phyloP scores from a whole-genome alignment of 2,113 vertebrate genomes.

The Meleagris gallopavo region DNA sequence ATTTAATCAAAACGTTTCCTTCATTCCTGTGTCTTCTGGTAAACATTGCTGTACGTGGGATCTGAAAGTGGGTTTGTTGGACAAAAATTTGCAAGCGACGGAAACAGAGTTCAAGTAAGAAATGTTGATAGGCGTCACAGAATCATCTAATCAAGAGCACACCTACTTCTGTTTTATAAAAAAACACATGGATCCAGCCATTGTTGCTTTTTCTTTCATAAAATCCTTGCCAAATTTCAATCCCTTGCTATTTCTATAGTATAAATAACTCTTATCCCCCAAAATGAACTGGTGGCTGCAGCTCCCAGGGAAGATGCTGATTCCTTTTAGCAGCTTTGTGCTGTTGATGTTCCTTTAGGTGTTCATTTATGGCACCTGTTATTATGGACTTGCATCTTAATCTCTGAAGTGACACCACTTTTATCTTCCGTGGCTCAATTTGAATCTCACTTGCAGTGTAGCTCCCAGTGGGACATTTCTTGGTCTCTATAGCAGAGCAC shows the following conservation, averaged over 20 bases:
- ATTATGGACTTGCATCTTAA: not conserved
- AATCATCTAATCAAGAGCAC: not conserved
- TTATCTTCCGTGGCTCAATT: not conserved
- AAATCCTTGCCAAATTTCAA: not conserved
- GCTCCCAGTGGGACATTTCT: not conserved
- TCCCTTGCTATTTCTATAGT: not conserved
- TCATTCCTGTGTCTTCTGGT: not conserved
- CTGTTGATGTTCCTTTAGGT: not conserved
- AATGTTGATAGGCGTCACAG: not conserved
- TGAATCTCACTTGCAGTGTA: not conserved
- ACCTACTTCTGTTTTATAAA: not conserved
- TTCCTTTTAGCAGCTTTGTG: not conserved
- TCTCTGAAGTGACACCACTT: not conserved
- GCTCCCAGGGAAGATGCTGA: accelerated
- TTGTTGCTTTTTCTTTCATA: not conserved
- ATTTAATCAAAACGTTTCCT: not conserved
- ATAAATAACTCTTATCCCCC: not conserved
- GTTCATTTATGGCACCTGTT: not conserved
- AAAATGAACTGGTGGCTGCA: not conserved
- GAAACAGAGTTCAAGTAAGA: not conserved
- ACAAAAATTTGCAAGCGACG: not conserved
- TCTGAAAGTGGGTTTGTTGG: not conserved
- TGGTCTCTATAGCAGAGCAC: not conserved
- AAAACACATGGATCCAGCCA: not conserved
- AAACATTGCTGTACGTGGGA: not conserved